Conservation (phyloP, 2,888 invertebrate species). For the Tenthredo distinguenda region DNA sequence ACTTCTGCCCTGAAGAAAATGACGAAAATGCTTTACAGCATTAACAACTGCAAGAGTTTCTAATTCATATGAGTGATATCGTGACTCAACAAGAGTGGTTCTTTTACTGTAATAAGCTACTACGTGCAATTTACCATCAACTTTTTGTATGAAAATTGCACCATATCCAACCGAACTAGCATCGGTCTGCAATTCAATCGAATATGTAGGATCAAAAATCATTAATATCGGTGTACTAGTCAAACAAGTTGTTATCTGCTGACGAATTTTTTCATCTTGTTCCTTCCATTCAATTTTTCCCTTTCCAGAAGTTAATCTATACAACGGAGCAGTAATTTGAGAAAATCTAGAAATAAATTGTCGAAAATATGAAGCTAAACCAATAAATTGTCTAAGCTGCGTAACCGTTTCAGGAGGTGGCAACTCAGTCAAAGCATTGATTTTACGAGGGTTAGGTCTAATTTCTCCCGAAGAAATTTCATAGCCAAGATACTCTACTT, state of each 20-base stretch:
- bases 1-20: conserved; percentile 60
- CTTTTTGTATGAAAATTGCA: not conserved
- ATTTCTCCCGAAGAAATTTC: conserved; percentile 66
- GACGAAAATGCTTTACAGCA: conserved; percentile 46
- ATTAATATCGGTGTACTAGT: conserved; percentile 48
- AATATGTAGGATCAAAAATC: conserved; percentile 50
- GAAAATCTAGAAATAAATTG: conserved; percentile 55
- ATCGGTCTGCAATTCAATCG: conserved; percentile 53
- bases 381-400: no score
- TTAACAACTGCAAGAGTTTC: conserved; percentile 54
- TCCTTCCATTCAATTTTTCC: conserved; percentile 51
- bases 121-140: not conserved
- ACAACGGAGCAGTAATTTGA: conserved; percentile 19
- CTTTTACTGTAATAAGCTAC: not conserved
- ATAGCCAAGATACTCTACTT: conserved; percentile 66
- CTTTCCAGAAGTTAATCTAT: conserved; percentile 29
- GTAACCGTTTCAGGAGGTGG: conserved; percentile 76
- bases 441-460: conserved; percentile 63
- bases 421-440: conserved; percentile 76
- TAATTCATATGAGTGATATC: conserved; percentile 7
- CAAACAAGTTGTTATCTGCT: conserved; percentile 52
- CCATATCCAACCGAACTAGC: conserved; percentile 6
- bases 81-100: not conserved
- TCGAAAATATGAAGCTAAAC: conserved; percentile 54
- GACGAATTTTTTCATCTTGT: conserved; percentile 48